Evolutionary conservation across 2,888 invertebrate species (phyloP), one percentile per base, ranked within the genome.

Genomic region (Habroteleia sp.): DNA sequence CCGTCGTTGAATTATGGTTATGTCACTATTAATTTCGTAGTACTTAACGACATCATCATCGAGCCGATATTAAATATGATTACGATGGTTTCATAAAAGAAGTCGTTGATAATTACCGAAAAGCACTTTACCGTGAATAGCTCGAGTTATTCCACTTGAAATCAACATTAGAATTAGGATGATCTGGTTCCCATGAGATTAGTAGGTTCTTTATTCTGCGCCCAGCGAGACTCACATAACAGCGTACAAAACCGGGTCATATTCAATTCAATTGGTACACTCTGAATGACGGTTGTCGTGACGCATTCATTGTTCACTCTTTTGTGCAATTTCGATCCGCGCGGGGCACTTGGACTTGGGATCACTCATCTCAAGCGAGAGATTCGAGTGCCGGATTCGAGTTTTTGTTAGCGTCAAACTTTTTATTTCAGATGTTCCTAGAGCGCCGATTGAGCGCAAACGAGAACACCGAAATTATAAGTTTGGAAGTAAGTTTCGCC

Each of bases 241-340:
- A 69, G 37, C 46, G 60, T 48, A 60, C 63, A 35, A 66, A 66
- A 74, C 41, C 65, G 56, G 73, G 66, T 80, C 80, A 79, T 82
- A 83, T 81, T 81, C 80, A 81, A 58, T 75, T 63, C 79, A 77
- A 79, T 82, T 79, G 74, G 68, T 60, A 75, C 75, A 52, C 48
- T 52, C 76, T 83, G 79, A 83, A 83, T 80, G 74, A 78, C 68
- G 74, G 69, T 69, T 74, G 68, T 58, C 71, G 68, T 78, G 17
- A 42, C 65, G 72, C 50, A 48, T 65, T 80, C 81, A 84, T 85
- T 86, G 85, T 85, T 82, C 80, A 60, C 69, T 77, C 79, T 83
- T 81, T 85, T 85, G 82, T 85, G 69, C 78, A 75, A 78, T 80
- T 81, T 79, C 80, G 77, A 80, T 80, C 81, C 78, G 48, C 79